These are phyloP conservation scores for Stictonetta naevosa DNA, from an alignment of 2,113 vertebrate genomes.

Conservation along the genomic window DNA sequence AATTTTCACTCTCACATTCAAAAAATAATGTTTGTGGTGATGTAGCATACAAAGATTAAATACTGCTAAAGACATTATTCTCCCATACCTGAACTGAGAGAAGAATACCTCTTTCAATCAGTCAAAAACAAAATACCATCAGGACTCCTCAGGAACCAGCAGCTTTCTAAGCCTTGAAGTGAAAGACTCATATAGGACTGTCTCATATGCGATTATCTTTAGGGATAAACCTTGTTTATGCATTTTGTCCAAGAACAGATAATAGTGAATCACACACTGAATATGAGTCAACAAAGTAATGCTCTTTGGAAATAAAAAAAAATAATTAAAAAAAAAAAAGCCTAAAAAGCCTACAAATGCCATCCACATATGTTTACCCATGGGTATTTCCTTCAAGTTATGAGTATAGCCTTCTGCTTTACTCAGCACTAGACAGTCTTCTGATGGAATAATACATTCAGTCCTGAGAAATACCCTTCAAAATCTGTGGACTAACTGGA, in stretches of 20 bases:
- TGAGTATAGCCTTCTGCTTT: neutral
- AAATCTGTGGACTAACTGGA: neutral
- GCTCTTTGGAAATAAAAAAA: neutral
- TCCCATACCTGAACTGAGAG: neutral
- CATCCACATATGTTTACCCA: constrained; percentile 26
- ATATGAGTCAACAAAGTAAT: constrained; percentile 25
- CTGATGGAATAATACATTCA: neutral
- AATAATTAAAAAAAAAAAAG: neutral
- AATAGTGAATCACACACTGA: constrained; percentile 33
- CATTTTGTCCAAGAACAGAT: constrained; percentile 51
- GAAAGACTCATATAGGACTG: neutral
- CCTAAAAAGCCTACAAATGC: neutral
- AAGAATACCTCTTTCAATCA: neutral
- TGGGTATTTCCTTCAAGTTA: neutral
- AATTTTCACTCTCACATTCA: neutral
- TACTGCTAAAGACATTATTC: neutral
- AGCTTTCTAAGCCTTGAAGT: neutral
- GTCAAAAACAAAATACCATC: neutral
- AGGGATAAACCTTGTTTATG: constrained; percentile 56
- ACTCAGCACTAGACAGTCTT: neutral
- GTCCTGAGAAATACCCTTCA: neutral
- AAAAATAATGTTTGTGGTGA: neutral
- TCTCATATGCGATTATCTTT: constrained; percentile 26
- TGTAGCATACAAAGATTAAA: neutral
- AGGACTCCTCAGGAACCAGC: neutral